Evolutionary conservation across 2,797 vertebrate species (phyloP).

Genomic region (Paguma larvata): DNA sequence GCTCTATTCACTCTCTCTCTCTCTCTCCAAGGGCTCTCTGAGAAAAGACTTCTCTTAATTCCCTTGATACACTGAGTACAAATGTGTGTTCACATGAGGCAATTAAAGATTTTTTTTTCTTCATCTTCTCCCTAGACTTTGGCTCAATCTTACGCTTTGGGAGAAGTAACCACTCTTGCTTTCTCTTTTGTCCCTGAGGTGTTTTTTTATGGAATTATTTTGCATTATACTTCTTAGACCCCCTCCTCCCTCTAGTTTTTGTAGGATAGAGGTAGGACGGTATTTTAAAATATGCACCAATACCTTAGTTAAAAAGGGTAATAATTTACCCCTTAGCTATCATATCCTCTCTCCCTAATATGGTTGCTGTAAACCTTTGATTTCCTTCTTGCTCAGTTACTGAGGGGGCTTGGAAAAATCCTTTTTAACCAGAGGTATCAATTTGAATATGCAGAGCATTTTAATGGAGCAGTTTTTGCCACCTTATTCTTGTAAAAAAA

Average conservation of each 20-base stretch:
- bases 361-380: not conserved
- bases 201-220: not conserved
- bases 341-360: not conserved
- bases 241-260: not conserved
- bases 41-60: not conserved
- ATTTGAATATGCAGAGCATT: conserved; percentile 27
- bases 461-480: conserved; percentile 20
- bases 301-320: not conserved
- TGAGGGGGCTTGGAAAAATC: not conserved
- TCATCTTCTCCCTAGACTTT: not conserved
- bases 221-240: not conserved
- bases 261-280: not conserved
- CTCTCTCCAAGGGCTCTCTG: not conserved
- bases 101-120: not conserved
- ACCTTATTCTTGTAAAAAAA: not conserved
- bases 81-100: not conserved
- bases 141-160: not conserved
- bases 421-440: not conserved
- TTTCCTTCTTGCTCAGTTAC: conserved; percentile 1
- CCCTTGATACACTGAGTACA: not conserved
- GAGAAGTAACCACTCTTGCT: not conserved
- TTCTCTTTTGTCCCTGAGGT: not conserved
- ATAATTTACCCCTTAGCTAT: not conserved
- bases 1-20: not conserved
- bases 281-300: conserved; percentile 20